Conservation (phyloP, 2,888 invertebrate species). For the Alviniconcha strummeri region DNA sequence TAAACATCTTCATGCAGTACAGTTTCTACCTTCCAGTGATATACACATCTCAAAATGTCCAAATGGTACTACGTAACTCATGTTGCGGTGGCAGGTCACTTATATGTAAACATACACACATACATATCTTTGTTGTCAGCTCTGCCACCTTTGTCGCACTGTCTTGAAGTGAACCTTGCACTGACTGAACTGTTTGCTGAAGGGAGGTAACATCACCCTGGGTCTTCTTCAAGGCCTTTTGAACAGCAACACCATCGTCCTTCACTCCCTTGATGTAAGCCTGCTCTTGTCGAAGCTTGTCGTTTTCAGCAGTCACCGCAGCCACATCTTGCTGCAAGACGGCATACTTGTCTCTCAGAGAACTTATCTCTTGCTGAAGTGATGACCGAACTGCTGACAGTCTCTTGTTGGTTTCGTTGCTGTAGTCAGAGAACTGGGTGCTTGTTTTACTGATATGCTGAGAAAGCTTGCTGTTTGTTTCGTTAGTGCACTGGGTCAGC, state of each 20-base stretch:
- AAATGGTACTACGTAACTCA: too few species aligned
- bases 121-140: too few species aligned
- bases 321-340: neutral
- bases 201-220: neutral
- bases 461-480: too few species aligned
- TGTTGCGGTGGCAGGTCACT: too few species aligned
- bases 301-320: constrained; percentile 6
- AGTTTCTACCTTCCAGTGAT: too few species aligned
- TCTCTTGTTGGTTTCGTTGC: neutral
- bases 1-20: too few species aligned
- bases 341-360: neutral
- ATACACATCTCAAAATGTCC: too few species aligned
- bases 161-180: too few species aligned
- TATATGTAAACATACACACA: too few species aligned
- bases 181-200: neutral
- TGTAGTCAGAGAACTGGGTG: neutral
- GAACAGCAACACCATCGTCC: neutral
- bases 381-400: neutral
- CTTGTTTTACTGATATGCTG: neutral
- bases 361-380: neutral
- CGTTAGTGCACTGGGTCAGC: too few species aligned
- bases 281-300: constrained; percentile 6
- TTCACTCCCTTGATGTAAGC: too few species aligned
- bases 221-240: neutral
- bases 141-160: too few species aligned